Conservation (phyloP, 2,888 invertebrate species). For the Caenorhabditis zanzibari region DNA sequence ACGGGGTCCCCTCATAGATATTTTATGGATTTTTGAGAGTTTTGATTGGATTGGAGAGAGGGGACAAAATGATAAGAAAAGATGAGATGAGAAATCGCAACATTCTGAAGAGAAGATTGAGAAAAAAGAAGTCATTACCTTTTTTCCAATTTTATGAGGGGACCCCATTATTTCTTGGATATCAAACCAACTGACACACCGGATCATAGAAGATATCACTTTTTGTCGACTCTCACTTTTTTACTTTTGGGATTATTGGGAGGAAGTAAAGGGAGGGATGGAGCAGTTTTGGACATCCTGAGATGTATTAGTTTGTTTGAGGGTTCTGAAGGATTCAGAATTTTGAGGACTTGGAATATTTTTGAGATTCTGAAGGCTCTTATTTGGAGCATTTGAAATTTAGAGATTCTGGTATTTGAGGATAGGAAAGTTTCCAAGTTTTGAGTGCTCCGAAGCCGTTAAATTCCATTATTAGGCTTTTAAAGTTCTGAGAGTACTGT, state of each 20-base stretch:
- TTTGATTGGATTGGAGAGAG: constrained; percentile 18
- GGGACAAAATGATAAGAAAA: background rate
- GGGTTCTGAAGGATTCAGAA: no score
- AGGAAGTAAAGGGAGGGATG: background rate
- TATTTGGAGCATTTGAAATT: no score
- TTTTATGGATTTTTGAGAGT: constrained; percentile 58
- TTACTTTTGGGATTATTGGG: background rate
- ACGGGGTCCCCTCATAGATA: constrained; percentile 33
- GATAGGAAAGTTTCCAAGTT: no score
- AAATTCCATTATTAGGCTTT: no score
- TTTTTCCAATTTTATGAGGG: constrained; percentile 30
- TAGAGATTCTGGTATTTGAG: no score
- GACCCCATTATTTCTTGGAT: constrained; percentile 36
- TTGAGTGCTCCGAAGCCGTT: no score
- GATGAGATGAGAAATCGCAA: constrained; percentile 1
- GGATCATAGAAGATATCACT: no score
- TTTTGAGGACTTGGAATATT: no score
- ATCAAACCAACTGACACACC: constrained; percentile 54
- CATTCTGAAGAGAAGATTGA: background rate
- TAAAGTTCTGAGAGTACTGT: no score
- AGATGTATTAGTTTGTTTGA: no score
- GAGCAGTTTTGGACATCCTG: no score
- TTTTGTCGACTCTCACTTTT: background rate
- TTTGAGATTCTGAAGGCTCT: no score
- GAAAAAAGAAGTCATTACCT: constrained; percentile 30